Evolutionary conservation across 2,888 invertebrate genomes (phyloP), one percentile per base, ranked within the genome.

Genomic region (Ptychoptera albimana): DNA sequence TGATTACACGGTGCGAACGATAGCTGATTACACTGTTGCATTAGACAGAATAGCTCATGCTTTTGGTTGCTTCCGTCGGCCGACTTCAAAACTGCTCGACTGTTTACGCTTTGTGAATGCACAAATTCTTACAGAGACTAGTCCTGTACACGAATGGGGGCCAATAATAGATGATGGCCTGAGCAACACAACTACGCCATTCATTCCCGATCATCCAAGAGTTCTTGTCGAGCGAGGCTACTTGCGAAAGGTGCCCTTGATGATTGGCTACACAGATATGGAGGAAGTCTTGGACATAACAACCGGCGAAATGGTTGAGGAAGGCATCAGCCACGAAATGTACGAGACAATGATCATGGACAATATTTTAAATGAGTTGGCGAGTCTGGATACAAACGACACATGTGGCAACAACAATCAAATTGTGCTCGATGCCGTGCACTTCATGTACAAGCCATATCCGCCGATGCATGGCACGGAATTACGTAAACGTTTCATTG

Each of bases 211-310:
- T 52, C 67, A 74, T 42, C 85, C 85, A 0, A 72, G 68, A 47
- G 71, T 67, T 51, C 61, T 75, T 43, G 74, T 82, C 47, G 72
- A 73, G 50, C 69, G 66, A 43, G 79, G 76, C 9, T 69, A 70
- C 30, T 75, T 75, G 49, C 70, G 74, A 46, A 74, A 79, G 44
- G 77, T 85, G 1, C 84, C 86, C 0, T 55, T 85, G 11, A 60
- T 87, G 52, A 73, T 77, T n/a, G 84, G 84, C 1, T 85, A 77
- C 53, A 85, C 86, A 0, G 78, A 81, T 52, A 86, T 85, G 79
- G 87, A 87, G 63, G 82, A 83, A 52, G 80, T 79, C 8, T 59
- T 85, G 2, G 69, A 76, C n/a, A 59, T 73, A 16, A 68, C 74
- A 37, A 74, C 74, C 41, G 68, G 70, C 31, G 70, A 71, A 36